Evolutionary conservation across 1,140 invertebrate genomes (phyloP).

Genomic region (Geopemphigus sp.): DNA sequence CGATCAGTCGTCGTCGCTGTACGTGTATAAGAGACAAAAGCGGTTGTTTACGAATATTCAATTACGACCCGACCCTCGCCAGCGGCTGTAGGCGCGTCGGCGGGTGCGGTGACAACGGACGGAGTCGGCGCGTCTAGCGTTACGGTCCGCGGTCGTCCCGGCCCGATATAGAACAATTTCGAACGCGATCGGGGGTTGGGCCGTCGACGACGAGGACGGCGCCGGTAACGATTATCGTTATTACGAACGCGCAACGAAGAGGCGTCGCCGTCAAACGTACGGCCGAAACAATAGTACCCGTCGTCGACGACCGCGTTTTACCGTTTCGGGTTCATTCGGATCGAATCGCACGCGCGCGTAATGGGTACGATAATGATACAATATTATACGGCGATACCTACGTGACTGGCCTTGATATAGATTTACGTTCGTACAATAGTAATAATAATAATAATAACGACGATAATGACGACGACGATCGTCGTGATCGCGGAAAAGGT

Average conservation of each 20-base stretch:
- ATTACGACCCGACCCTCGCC: not conserved
- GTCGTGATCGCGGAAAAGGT: not conserved
- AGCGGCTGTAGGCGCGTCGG: too few species aligned
- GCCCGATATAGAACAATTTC: not conserved
- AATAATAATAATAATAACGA: slow-evolving; percentile 6
- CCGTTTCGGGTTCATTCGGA: slow-evolving; percentile 2
- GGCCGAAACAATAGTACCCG: not conserved
- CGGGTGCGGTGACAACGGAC: too few species aligned
- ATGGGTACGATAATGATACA: too few species aligned
- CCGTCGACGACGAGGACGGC: too few species aligned
- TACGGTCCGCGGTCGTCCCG: not conserved
- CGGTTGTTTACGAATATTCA: not conserved
- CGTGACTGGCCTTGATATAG: slow-evolving; percentile 41
- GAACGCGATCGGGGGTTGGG: not conserved
- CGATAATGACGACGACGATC: not conserved
- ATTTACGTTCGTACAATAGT: not conserved
- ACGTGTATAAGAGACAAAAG: not conserved
- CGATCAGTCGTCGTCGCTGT: too few species aligned
- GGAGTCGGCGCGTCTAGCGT: too few species aligned
- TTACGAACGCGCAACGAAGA: not conserved
- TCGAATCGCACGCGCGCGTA: not conserved
- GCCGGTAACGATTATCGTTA: not conserved
- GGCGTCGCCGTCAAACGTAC: too few species aligned
- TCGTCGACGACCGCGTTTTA: not conserved
- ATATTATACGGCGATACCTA: not conserved